These are phyloP conservation scores for Amia ocellicauda DNA, from an alignment of 2,113 vertebrate genomes.

Conservation along the genomic window DNA sequence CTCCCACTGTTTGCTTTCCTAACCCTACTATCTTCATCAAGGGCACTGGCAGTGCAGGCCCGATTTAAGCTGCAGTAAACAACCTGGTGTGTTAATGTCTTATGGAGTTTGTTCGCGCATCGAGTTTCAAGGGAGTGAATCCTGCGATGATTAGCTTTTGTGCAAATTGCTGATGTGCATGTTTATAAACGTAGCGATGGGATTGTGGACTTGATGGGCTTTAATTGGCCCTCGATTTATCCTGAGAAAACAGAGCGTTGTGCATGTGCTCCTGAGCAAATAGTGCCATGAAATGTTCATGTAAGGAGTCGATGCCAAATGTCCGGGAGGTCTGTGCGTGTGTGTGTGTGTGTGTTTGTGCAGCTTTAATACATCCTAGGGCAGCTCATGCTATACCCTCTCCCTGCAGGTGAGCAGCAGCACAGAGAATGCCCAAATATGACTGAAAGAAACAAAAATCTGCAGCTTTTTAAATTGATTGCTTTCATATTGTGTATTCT, in stretches of 20 bases:
- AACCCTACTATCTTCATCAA: conserved; percentile 40
- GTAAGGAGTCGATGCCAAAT: too few species aligned
- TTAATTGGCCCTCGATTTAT: conserved; percentile 40
- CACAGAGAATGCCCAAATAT: too few species aligned
- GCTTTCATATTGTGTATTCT: conserved; percentile 4
- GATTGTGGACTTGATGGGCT: conserved; percentile 33
- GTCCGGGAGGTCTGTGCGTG: too few species aligned
- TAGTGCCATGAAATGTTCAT: too few species aligned
- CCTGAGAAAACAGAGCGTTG: conserved; percentile 15
- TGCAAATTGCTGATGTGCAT: conserved; percentile 43
- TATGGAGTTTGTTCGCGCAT: conserved; percentile 45
- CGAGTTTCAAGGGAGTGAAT: conserved; percentile 51
- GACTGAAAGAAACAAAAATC: too few species aligned
- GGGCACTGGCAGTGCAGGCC: conserved; percentile 29
- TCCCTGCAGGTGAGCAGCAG: too few species aligned
- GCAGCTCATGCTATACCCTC: too few species aligned
- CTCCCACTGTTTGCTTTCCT: conserved; percentile 40
- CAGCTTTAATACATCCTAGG: too few species aligned
- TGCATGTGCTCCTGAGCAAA: conserved; percentile 25
- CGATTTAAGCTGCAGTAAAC: conserved; percentile 41
- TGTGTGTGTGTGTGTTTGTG: too few species aligned
- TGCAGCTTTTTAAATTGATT: conserved; percentile 15
- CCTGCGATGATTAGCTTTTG: conserved; percentile 41
- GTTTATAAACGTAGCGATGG: conserved; percentile 11
- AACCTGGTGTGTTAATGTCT: conserved; percentile 44